Evolutionary conservation across 1,140 invertebrate species (phyloP).

Genomic region (Dufourea novaeangliae): DNA sequence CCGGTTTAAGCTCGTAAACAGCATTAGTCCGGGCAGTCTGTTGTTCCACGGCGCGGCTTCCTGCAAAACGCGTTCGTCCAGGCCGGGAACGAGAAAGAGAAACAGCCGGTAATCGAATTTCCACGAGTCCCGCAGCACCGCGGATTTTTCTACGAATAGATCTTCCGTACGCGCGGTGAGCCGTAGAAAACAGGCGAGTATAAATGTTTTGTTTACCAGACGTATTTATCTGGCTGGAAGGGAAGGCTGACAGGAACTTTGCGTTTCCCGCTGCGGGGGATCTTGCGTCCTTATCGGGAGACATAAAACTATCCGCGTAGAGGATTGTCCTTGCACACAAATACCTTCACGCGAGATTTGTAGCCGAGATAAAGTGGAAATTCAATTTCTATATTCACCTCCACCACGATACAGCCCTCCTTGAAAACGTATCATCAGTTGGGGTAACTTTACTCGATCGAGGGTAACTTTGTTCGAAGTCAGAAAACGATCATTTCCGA

Average conservation of each 20-base stretch:
- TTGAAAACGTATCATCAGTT: no score
- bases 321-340: background rate
- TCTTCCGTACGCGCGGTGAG: background rate
- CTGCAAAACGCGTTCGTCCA: background rate
- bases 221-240: slow-evolving; percentile 54
- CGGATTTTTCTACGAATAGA: slow-evolving; percentile 3
- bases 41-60: slow-evolving; percentile 1
- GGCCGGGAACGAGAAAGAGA: no score
- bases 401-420: no score
- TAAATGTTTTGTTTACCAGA: slow-evolving; percentile 51
- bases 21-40: background rate
- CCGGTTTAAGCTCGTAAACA: background rate
- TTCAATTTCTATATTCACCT: no score
- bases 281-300: background rate
- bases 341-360: background rate
- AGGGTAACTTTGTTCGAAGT: no score
- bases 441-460: no score
- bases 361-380: background rate
- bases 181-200: slow-evolving; percentile 51
- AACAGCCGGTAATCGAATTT: slow-evolving; percentile 17
- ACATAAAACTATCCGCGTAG: background rate
- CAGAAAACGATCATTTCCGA: no score
- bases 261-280: background rate
- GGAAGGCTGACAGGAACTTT: background rate
- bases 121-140: background rate